Conservation (phyloP, 2,888 invertebrate genomes). For the Conomelus anceps region DNA sequence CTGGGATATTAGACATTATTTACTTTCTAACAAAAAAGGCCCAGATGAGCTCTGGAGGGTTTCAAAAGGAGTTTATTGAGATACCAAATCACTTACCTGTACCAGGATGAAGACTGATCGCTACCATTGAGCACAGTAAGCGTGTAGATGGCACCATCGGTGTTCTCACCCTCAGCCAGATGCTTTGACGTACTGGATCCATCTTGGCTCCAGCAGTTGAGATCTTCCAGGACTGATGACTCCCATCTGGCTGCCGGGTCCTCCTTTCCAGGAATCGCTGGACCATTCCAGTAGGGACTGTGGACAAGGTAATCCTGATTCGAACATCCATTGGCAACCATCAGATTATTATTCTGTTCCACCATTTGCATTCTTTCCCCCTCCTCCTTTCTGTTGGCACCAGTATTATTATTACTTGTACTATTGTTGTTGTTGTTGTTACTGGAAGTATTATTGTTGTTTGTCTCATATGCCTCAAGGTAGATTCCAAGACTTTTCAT, state of each 20-base stretch:
- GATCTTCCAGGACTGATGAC: constrained; percentile 71
- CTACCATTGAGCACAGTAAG: constrained; percentile 76
- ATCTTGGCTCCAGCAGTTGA: constrained; percentile 59
- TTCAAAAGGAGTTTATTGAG: too few relatives aligned
- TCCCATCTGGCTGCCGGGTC: constrained; percentile 48
- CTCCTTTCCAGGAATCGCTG: constrained; percentile 14
- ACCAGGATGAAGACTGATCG: constrained; percentile 43
- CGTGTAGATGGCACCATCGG: constrained; percentile 79
- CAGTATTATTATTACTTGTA: not conserved
- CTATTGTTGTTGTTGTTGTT: not conserved
- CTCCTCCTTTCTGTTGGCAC: constrained; percentile 25
- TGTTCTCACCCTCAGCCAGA: constrained; percentile 44
- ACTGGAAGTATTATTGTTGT: constrained; percentile 11
- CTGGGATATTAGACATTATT: too few relatives aligned
- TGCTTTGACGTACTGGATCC: constrained; percentile 43
- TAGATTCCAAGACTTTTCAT: constrained; percentile 62
- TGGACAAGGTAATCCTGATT: constrained; percentile 46
- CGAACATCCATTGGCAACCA: constrained; percentile 29
- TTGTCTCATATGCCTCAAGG: constrained; percentile 44
- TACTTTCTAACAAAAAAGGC: too few relatives aligned
- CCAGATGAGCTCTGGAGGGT: too few relatives aligned
- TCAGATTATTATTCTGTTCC: constrained; percentile 18
- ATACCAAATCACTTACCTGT: constrained; percentile 30
- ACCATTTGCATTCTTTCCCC: not conserved
- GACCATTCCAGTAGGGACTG: constrained; percentile 48